Conservation (phyloP, 2,888 invertebrate genomes). For the Acrocyrtus sp. region DNA sequence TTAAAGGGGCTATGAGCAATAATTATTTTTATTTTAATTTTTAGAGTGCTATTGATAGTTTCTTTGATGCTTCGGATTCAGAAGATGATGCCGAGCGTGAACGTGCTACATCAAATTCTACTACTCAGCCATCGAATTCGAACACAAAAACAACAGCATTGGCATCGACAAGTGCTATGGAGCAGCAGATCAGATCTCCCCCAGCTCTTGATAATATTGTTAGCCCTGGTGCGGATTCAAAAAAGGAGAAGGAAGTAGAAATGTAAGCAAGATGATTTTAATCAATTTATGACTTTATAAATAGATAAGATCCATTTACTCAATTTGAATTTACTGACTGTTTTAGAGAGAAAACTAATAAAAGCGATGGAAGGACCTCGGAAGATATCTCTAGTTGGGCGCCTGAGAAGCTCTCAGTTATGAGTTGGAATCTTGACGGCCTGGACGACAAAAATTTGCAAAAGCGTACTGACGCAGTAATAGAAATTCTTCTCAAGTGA, state of each 20-base stretch:
- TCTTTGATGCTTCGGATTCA: constrained; percentile 39
- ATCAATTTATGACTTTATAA: neutral
- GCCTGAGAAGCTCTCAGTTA: constrained; percentile 67
- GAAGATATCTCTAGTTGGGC: constrained; percentile 61
- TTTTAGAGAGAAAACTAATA: constrained; percentile 38
- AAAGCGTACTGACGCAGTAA: constrained; percentile 69
- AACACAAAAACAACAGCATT: too few relatives aligned
- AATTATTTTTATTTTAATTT: constrained; percentile 9
- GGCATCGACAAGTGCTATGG: neutral
- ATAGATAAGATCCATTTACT: neutral
- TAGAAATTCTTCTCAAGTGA: constrained; percentile 68
- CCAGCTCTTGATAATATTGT: constrained; percentile 27
- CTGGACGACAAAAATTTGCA: constrained; percentile 69
- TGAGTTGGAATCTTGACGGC: constrained; percentile 74
- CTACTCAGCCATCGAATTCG: too few relatives aligned
- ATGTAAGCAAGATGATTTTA: constrained; percentile 28
- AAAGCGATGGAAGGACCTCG: constrained; percentile 9
- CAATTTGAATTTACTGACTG: neutral
- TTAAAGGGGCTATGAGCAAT: too few relatives aligned
- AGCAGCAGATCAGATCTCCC: too few relatives aligned
- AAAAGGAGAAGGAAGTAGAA: constrained; percentile 53
- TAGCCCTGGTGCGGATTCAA: constrained; percentile 35
- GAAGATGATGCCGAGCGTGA: constrained; percentile 10
- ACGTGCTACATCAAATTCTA: neutral
- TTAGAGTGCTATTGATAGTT: constrained; percentile 54